phyloP scores from a whole-genome alignment of 1,140 invertebrate species.

The Fopius arisanus region DNA sequence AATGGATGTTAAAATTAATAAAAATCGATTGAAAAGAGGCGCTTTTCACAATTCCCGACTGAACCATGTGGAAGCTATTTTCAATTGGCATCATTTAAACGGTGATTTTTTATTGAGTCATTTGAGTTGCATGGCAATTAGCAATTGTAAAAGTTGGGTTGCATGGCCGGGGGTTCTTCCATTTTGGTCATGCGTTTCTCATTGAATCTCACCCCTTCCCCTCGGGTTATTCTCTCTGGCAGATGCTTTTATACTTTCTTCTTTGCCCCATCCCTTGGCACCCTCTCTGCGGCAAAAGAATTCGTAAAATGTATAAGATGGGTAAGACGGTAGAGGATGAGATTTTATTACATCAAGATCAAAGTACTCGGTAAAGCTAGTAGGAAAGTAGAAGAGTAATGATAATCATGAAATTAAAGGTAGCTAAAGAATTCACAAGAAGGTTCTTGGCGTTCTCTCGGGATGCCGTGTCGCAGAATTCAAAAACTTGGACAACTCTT shows the following conservation, averaged over 20 bases:
- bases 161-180: not conserved
- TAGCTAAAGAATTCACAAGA: conserved; percentile 5
- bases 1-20: conserved; percentile 8
- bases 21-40: not conserved
- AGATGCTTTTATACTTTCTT: not conserved
- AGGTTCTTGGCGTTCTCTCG: not conserved
- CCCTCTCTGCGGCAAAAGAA: conserved; percentile 8
- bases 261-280: not conserved
- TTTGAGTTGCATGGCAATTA: not conserved
- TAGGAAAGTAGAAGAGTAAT: conserved; percentile 1
- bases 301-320: conserved; percentile 19
- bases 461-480: conserved; percentile 16
- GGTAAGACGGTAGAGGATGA: conserved; percentile 11
- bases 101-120: too few species aligned
- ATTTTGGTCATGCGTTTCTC: not conserved
- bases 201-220: not conserved
- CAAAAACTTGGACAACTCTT: not conserved
- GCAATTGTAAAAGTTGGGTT: not conserved
- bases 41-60: not conserved
- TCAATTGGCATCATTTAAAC: not conserved
- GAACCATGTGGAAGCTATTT: not conserved
- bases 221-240: not conserved
- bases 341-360: conserved; percentile 33
- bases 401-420: conserved; percentile 30
- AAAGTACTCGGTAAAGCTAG: conserved; percentile 21